Percentiles rank a stretch among this genome's conserved stretches.
Conservation (phyloP, 2,797 vertebrate genomes). For the Halcyon chelicuti region DNA sequence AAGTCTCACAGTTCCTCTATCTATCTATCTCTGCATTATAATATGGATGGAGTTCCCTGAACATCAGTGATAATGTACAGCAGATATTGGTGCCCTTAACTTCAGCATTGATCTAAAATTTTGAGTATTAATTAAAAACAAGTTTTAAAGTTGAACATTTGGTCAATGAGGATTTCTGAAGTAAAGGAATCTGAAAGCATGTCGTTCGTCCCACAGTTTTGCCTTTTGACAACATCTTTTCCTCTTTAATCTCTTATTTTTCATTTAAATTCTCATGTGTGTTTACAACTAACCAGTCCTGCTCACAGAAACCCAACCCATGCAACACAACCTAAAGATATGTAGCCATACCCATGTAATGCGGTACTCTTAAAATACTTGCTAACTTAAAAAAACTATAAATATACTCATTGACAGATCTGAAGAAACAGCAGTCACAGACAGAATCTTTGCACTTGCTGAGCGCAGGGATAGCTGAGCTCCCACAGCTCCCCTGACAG, state of each 20-base stretch:
- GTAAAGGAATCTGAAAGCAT: neutral
- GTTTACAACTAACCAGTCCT: neutral
- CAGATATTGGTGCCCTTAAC: neutral
- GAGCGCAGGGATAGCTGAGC: neutral
- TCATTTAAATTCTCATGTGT: neutral
- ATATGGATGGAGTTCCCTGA: neutral
- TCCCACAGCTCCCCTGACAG: neutral
- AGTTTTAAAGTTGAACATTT: neutral
- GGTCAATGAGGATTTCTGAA: neutral
- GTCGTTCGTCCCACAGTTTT: neutral
- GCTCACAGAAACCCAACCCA: neutral
- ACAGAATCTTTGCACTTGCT: neutral
- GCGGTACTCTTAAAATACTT: neutral
- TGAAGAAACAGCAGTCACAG: neutral
- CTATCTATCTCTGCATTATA: neutral
- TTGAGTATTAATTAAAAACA: neutral
- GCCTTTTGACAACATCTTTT: neutral
- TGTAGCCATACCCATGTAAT: rapidly evolving
- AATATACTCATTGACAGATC: neutral
- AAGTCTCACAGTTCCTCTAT: neutral
- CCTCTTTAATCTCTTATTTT: neutral
- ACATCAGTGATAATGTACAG: neutral
- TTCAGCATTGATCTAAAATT: neutral
- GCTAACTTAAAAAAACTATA: neutral
- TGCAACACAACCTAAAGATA: neutral